Evolutionary conservation across 2,888 invertebrate species (phyloP), one percentile per base, ranked within the genome.

Genomic region (Sussaba pulchella): DNA sequence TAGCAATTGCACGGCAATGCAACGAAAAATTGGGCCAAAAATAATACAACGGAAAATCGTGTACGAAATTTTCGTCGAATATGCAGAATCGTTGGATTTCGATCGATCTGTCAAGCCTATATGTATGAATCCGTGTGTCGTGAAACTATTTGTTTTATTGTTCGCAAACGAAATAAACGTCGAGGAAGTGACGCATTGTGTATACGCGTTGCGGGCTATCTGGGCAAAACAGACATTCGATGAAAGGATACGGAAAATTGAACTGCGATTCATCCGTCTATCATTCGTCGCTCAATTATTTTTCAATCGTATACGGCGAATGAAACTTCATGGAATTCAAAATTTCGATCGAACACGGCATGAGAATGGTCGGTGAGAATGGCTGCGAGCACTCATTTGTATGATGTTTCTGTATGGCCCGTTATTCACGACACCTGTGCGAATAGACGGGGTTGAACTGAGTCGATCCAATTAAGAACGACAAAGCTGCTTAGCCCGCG

Each of bases 391-490:
- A 26, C 31, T 36, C 36, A 31, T 31, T 17, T 31, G 31, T n/a
- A 31, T 17, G 8, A 57, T 10, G 17, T 57, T 50, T 36, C 31
- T 57, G 10, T 54, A 26, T 54, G n/a, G 54, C 26, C n/a, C 26
- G n/a, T 54, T 82, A 82, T 83, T 84, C 76, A 82, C 64, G 67
- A 79, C 73, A 77, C 39, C 61, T 47, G 45, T 64, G 1, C 21
- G 67, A 72, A 82, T 84, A 81, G 59, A 43, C 45, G 31, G 6
- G 14, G 24, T 57, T 31, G 77, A 87, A 87, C 83, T 84, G 66
- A 84, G 84, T 82, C 84, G 71, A 83, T 63, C 83, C 84, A 85
- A 86, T 87, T 87, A 85, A 83, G 81, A 75, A 83, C 84, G 84
- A 87, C 84, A 86, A 85, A 85, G 82, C 82, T 85, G 80, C 86